A percentile compares a stretch with the other conserved stretches of the same genome.
These are phyloP conservation scores for Zygothrica quintamaculata DNA, from an alignment of 2,888 invertebrate species.

Conservation along the genomic window DNA sequence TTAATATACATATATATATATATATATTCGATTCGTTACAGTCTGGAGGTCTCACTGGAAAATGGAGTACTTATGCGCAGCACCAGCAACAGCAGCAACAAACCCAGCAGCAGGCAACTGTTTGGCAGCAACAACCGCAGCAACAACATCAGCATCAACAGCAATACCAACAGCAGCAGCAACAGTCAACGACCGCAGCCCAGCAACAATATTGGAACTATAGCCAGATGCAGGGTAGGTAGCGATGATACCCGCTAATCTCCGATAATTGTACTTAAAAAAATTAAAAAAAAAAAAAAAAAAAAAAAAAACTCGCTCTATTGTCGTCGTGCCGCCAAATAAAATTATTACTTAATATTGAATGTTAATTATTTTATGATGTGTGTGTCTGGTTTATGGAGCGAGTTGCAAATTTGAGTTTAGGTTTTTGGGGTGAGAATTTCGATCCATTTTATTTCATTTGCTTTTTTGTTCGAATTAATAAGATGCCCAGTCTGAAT, in stretches of 20 bases:
- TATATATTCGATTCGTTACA: slow-evolving; percentile 10
- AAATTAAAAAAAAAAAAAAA: no score
- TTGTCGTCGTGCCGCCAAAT: slow-evolving; percentile 38
- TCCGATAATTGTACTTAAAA: slow-evolving; percentile 11
- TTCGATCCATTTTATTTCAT: not conserved
- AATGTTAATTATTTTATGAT: slow-evolving; percentile 26
- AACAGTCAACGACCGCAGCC: slow-evolving; percentile 59
- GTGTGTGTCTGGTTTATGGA: slow-evolving; percentile 27
- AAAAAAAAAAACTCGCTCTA: slow-evolving; percentile 1
- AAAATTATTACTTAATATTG: slow-evolving; percentile 37
- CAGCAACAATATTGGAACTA: slow-evolving; percentile 82
- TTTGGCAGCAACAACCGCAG: slow-evolving; percentile 69
- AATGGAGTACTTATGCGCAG: slow-evolving; percentile 76
- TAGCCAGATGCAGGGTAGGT: slow-evolving; percentile 82
- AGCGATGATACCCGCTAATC: slow-evolving; percentile 17
- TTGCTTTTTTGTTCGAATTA: no score
- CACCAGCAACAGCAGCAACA: slow-evolving; percentile 59
- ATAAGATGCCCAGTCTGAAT: slow-evolving; percentile 1
- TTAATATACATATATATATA: no score
- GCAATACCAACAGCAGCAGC: slow-evolving; percentile 58
- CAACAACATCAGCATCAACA: slow-evolving; percentile 49
- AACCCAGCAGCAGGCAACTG: slow-evolving; percentile 59
- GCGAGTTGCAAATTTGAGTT: slow-evolving; percentile 27
- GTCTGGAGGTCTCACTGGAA: slow-evolving; percentile 62
- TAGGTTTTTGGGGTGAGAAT: slow-evolving; percentile 9